Evolutionary conservation across 2,797 vertebrate genomes (phyloP), one percentile per base, ranked within the genome.

Genomic region (Morus bassanus): DNA sequence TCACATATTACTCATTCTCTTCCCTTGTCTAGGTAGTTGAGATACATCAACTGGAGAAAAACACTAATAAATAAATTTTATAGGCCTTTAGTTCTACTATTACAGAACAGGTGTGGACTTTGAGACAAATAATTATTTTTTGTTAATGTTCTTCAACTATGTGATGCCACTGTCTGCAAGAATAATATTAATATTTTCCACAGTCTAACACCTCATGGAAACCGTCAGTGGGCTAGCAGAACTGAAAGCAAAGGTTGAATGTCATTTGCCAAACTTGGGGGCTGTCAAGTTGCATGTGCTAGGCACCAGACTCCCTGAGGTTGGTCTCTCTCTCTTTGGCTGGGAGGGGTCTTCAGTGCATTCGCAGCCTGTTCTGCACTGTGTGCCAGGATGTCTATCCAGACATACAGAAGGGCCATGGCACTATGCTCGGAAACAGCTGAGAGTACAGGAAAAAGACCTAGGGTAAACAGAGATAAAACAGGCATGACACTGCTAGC

Each of bases 291-390:
- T 0, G 2, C 8, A 2, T 4, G 41, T 81, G 31, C 59, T 43
- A 43, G 56, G 82, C 46, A 10, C 11, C 33, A n/a, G 53, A 7
- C 31, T 45, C 10, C 68, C 33, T 43, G 35, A 72, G 22, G n/a
- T 14, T 51, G 35, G 43, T 35, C 39, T 84, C 46, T 72, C 45
- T 70, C 17, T 53, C 15, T 57, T 19, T 76, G 91, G 8, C 64
- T n/a, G 45, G 35, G 53, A 48, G 24, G 0, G 0, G n/a, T 51
- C 45, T 82, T 39, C 48, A 48, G 37, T 15, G 33, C 12, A 0
- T 39, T 39, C 7, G 3, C 59, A 68, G 83, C 37, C 73, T 18
- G 25, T 30, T 61, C 12, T 33, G 28, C 14, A 10, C 37, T 7
- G 23, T 14, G 45, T 57, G 70, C 30, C 69, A 46, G 37, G 13